These are phyloP conservation scores for Bagarius yarrelli DNA, from an alignment of 2,113 vertebrate species.

Conservation along the genomic window DNA sequence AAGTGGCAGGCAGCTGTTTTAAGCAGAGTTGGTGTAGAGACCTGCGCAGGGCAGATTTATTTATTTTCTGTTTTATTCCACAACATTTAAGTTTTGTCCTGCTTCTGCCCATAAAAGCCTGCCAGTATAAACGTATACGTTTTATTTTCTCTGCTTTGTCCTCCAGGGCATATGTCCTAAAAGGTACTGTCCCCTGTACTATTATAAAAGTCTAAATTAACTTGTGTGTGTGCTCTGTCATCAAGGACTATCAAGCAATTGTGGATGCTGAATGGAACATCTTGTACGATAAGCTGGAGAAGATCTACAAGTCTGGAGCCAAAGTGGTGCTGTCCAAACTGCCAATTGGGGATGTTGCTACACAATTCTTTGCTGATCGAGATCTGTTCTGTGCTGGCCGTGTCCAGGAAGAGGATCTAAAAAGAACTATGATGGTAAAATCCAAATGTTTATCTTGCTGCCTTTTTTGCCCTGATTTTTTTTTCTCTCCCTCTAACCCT, in stretches of 20 bases:
- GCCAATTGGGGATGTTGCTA: constrained; percentile 94
- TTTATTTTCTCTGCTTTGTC: no score
- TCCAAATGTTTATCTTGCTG: background rate
- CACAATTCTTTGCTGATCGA: constrained; percentile 94
- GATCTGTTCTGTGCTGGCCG: constrained; percentile 97
- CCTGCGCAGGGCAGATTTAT: no score
- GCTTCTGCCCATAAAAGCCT: no score
- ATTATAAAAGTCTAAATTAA: background rate
- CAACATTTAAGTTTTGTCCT: no score
- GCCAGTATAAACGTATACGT: no score
- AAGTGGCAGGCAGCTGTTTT: no score
- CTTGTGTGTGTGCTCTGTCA: background rate
- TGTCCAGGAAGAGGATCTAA: constrained; percentile 92
- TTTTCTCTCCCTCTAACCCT: no score
- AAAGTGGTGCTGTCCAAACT: constrained; percentile 95
- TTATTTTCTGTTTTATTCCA: no score
- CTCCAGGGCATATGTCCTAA: no score
- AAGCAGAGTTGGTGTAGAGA: no score
- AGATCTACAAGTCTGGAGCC: constrained; percentile 87
- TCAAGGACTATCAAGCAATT: constrained; percentile 95
- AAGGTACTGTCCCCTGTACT: no score
- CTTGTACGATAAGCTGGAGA: constrained; percentile 95
- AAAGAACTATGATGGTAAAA: constrained; percentile 95
- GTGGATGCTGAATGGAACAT: constrained; percentile 98
- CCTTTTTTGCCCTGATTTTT: background rate